These are phyloP conservation scores for Leptarthrus brevirostris DNA, from an alignment of 2,888 invertebrate species.

Conservation along the genomic window DNA sequence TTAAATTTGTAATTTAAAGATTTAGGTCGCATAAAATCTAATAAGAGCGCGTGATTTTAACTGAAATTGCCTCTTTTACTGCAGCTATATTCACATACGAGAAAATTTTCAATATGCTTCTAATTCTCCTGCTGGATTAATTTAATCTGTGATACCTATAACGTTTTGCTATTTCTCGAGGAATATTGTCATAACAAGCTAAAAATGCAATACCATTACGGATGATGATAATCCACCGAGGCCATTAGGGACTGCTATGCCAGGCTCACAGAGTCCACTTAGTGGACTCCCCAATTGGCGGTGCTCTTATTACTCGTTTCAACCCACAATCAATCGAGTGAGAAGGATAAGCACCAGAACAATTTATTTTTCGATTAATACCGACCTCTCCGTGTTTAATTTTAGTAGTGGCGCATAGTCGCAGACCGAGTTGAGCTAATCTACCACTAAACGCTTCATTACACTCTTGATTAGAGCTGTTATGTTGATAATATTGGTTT, in stretches of 20 bases:
- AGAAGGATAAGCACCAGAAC: slow-evolving; percentile 39
- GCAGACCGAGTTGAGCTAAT: neutral
- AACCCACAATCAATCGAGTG: slow-evolving; percentile 37
- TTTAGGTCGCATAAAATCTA: no score
- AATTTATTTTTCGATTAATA: slow-evolving; percentile 49
- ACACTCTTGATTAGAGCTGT: slow-evolving; percentile 1
- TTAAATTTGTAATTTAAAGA: no score
- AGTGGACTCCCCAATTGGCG: neutral
- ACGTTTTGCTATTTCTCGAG: neutral
- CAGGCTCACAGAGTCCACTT: slow-evolving; percentile 23
- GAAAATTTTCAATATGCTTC: neutral
- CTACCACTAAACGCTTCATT: slow-evolving; percentile 34
- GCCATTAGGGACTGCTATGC: slow-evolving; percentile 23
- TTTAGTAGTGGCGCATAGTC: slow-evolving; percentile 28
- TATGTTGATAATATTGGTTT: neutral
- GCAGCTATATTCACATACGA: no score
- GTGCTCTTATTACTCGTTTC: slow-evolving; percentile 32
- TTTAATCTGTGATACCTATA: slow-evolving; percentile 25
- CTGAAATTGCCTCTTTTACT: no score
- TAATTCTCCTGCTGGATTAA: neutral
- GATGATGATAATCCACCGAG: slow-evolving; percentile 22
- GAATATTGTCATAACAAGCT: slow-evolving; percentile 29
- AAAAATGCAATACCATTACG: slow-evolving; percentile 26
- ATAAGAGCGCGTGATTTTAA: no score
- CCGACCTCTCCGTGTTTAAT: slow-evolving; percentile 22